These are phyloP conservation scores for Chloroclystis v-ata DNA, from an alignment of 2,888 invertebrate species.

Conservation along the genomic window DNA sequence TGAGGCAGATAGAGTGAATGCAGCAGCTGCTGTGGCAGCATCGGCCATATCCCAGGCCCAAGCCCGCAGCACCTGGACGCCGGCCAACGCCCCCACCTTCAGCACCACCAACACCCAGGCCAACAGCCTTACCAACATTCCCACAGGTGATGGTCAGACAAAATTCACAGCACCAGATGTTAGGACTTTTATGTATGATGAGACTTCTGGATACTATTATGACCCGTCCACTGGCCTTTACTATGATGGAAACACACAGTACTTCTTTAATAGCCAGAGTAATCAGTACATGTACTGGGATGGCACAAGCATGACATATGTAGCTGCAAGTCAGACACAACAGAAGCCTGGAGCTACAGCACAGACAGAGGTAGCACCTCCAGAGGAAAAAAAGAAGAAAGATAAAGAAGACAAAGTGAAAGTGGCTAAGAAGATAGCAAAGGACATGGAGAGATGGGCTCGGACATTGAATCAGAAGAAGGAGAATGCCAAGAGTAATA, in stretches of 20 bases:
- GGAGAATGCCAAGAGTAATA: conserved; percentile 77
- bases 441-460: conserved; percentile 93
- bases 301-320: conserved; percentile 81
- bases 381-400: conserved; percentile 82
- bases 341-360: conserved; percentile 57
- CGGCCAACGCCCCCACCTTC: conserved; percentile 71
- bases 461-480: conserved; percentile 98
- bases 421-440: conserved; percentile 98
- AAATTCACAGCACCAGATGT: conserved; percentile 90
- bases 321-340: conserved; percentile 65
- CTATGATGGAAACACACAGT: conserved; percentile 96
- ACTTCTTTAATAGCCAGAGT: conserved; percentile 95
- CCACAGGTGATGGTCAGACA: conserved; percentile 82
- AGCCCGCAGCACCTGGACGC: conserved; percentile 72
- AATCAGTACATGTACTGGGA: conserved; percentile 98
- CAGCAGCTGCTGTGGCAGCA: conserved; percentile 92
- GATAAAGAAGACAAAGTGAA: conserved; percentile 95
- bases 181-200: conserved; percentile 94
- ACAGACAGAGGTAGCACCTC: conserved; percentile 47
- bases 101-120: conserved; percentile 61
- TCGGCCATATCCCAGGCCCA: conserved; percentile 84
- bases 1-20: conserved; percentile 86
- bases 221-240: conserved; percentile 95
- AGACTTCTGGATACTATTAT: conserved; percentile 96
- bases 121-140: conserved; percentile 63